Evolutionary conservation across 2,113 vertebrate genomes (phyloP), one percentile per base, ranked within the genome.

Genomic region (Ovis canadensis): DNA sequence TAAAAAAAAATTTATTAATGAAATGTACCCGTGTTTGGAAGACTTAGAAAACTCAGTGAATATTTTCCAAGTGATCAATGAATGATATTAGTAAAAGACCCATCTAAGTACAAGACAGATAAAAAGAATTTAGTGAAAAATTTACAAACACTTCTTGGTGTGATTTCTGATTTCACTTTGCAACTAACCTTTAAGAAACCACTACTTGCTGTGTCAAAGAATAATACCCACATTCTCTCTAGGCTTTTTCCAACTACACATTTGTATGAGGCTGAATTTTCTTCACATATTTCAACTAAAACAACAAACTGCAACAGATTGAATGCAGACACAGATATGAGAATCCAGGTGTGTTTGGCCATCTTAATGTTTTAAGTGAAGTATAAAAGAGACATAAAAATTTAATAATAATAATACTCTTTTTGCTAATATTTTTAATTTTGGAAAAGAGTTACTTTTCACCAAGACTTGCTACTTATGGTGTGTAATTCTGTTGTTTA

Each of bases 401-500:
- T 91, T 6, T 89, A 91, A 93, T 36, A 71, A 71, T 2, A 86
- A 45, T 57, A 57, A 64, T 2, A 33, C 2, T 52, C 29, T 89
- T 91, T 74, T 50, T 25, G 90, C 10, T 80, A 23, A 21, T 21
- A 87, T 59, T 97, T 95, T 96, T 59, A 95, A 96, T 64, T 23
- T 62, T 93, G 36, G 33, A 94, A 97, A 91, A 57, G 29, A 87
- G 23, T 25, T 96, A 52, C 67, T 94, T 96, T 94, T 91, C 40
- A 87, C 59, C 50, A 62, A 67, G 90, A 80, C 67, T 25, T 45
- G 13, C 45, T 64, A 60, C 60, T 43, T 87, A 54, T 67, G 10
- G 12, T 43, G 43, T 77, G 12, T 74, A 43, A 74, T 74, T 74
- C 21, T 43, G 36, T 25, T 43, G 71, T 74, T 74, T 74, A 77